A percentile compares a stretch with the other conserved stretches of the same genome.
Conservation (phyloP, 2,113 vertebrate genomes). For the Opisthocomus hoazin region DNA sequence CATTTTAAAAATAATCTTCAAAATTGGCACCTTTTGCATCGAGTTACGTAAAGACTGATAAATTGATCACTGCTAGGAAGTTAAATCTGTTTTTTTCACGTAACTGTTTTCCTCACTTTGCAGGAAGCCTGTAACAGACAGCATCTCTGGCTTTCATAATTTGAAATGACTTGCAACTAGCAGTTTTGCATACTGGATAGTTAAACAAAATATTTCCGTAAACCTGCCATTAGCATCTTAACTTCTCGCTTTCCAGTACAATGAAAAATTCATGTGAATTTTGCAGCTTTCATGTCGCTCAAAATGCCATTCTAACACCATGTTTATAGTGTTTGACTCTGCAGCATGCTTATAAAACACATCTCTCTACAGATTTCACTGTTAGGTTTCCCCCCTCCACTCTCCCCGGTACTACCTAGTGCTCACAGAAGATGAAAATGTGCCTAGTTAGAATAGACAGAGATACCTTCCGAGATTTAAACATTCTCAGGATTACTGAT, state of each 20-base stretch:
- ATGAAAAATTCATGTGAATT: constrained; percentile 55
- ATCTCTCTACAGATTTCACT: not conserved
- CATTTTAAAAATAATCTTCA: constrained; percentile 7
- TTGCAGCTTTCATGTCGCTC: constrained; percentile 33
- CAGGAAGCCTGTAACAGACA: not conserved
- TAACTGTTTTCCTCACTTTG: not conserved
- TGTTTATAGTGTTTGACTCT: constrained; percentile 27
- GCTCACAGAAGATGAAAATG: not conserved
- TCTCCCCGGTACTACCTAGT: not conserved
- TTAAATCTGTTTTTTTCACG: not conserved
- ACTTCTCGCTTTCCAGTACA: constrained; percentile 49
- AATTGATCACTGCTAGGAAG: not conserved
- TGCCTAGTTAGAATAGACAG: not conserved
- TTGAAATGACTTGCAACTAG: constrained; percentile 7
- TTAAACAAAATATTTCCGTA: constrained; percentile 59
- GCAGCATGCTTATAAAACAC: constrained; percentile 31
- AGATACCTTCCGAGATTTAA: not conserved
- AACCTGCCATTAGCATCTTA: constrained; percentile 48
- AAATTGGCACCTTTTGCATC: not conserved
- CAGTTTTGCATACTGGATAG: constrained; percentile 44
- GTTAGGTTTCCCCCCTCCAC: not conserved
- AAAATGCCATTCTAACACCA: constrained; percentile 11
- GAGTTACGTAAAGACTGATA: not conserved
- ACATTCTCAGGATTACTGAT: not conserved
- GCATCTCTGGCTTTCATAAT: not conserved